Evolutionary conservation across 2,113 vertebrate genomes (phyloP).

Genomic region (Amazona vittata): DNA sequence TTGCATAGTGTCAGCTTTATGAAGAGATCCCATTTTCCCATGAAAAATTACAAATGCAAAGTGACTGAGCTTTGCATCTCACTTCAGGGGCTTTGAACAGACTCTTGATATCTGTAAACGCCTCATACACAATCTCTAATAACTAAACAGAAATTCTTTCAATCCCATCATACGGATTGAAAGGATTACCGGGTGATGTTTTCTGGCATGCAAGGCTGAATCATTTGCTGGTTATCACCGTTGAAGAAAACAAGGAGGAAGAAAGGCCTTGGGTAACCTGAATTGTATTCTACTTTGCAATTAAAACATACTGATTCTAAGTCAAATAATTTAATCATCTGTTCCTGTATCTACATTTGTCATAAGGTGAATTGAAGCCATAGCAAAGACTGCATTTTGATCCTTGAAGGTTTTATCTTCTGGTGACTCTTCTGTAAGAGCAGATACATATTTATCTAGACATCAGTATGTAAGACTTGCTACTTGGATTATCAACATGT

Average conservation of each 20-base stretch:
- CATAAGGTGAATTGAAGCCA: not conserved
- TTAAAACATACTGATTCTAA: not conserved
- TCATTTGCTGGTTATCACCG: not conserved
- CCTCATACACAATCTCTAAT: not conserved
- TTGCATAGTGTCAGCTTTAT: not conserved
- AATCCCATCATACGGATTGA: not conserved
- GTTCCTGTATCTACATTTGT: not conserved
- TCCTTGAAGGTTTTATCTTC: not conserved
- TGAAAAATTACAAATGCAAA: not conserved
- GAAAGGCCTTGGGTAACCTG: not conserved
- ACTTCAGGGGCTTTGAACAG: not conserved
- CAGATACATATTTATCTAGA: not conserved
- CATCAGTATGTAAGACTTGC: not conserved
- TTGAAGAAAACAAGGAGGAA: not conserved
- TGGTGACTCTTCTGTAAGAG: not conserved
- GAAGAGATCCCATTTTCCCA: not conserved
- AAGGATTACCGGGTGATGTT: not conserved
- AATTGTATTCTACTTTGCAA: not conserved
- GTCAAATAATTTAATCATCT: not conserved
- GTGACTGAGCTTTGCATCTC: not conserved
- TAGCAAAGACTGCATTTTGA: not conserved
- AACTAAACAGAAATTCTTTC: not conserved
- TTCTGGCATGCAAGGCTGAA: not conserved
- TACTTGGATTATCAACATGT: not conserved
- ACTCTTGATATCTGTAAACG: not conserved